phyloP scores from a whole-genome alignment of 2,888 invertebrate genomes.

The Epiblema foenella region DNA sequence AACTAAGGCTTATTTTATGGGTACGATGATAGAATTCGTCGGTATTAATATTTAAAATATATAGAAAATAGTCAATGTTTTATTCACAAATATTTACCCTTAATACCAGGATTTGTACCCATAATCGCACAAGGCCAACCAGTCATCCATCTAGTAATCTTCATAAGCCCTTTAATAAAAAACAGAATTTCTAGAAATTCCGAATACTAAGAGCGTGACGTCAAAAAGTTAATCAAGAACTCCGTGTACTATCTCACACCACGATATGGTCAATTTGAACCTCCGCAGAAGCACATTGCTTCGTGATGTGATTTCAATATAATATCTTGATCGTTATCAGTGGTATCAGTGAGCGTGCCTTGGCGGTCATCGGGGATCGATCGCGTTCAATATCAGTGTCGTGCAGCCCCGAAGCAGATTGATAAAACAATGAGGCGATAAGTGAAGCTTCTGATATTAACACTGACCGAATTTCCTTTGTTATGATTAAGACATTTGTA shows the following conservation, averaged over 20 bases:
- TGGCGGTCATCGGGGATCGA: conserved; percentile 59
- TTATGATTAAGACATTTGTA: conserved; percentile 44
- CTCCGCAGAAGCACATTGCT: conserved; percentile 57
- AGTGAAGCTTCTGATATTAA: conserved; percentile 57
- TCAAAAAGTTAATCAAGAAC: conserved; percentile 53
- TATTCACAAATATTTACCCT: too few species aligned
- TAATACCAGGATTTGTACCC: too few species aligned
- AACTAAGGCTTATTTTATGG: too few species aligned
- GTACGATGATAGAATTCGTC: too few species aligned
- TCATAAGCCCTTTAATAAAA: neutral
- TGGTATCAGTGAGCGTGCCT: conserved; percentile 71
- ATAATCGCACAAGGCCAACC: too few species aligned
- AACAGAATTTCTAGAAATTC: conserved; percentile 37
- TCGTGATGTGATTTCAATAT: conserved; percentile 57
- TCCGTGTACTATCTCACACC: conserved; percentile 66
- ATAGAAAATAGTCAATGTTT: too few species aligned
- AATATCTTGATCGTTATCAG: conserved; percentile 76
- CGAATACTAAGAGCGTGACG: conserved; percentile 42
- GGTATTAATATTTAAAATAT: too few species aligned
- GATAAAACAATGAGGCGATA: conserved; percentile 60
- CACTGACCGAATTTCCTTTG: conserved; percentile 63
- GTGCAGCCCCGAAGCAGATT: conserved; percentile 54
- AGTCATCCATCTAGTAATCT: neutral
- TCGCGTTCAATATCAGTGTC: conserved; percentile 55
- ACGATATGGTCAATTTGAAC: conserved; percentile 53